Conservation (phyloP, 1,140 invertebrate species). For the Drosophila nannoptera region DNA sequence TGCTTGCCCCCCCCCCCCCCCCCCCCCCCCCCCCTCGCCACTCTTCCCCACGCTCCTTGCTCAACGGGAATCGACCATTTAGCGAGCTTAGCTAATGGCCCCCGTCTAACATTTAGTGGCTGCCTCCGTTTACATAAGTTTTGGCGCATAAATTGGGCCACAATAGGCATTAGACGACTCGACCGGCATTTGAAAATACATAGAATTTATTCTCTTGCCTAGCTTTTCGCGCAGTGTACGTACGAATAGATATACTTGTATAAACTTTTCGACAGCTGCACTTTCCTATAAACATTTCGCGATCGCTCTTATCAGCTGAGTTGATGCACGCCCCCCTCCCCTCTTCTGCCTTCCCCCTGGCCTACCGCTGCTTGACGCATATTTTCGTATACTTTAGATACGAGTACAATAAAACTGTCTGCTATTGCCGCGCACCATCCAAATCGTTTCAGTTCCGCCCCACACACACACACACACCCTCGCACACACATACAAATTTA, state of each 20-base stretch:
- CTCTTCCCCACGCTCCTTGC: too few species aligned
- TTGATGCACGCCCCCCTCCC: not conserved
- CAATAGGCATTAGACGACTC: not conserved
- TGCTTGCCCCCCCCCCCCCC: not conserved
- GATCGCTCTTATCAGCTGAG: conserved; percentile 26
- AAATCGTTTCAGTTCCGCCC: too few species aligned
- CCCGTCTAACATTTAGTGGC: conserved; percentile 15
- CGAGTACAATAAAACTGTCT: conserved; percentile 70
- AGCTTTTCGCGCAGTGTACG: not conserved
- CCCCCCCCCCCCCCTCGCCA: not conserved
- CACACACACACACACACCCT: not conserved
- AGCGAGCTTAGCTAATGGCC: conserved; percentile 49
- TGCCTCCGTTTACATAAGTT: conserved; percentile 7
- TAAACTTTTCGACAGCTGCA: not conserved
- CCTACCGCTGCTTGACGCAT: not conserved
- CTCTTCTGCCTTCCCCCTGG: not conserved
- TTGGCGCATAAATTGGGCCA: conserved; percentile 6
- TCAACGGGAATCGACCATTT: conserved; percentile 42
- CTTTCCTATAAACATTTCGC: conserved; percentile 5
- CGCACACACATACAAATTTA: conserved; percentile 42
- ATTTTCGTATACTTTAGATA: conserved; percentile 60
- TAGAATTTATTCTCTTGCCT: not conserved
- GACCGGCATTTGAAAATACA: not conserved
- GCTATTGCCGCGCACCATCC: conserved; percentile 42
- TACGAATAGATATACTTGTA: too few species aligned